These are phyloP conservation scores for Eretmochelys imbricata DNA, from an alignment of 2,113 vertebrate genomes.

Conservation along the genomic window DNA sequence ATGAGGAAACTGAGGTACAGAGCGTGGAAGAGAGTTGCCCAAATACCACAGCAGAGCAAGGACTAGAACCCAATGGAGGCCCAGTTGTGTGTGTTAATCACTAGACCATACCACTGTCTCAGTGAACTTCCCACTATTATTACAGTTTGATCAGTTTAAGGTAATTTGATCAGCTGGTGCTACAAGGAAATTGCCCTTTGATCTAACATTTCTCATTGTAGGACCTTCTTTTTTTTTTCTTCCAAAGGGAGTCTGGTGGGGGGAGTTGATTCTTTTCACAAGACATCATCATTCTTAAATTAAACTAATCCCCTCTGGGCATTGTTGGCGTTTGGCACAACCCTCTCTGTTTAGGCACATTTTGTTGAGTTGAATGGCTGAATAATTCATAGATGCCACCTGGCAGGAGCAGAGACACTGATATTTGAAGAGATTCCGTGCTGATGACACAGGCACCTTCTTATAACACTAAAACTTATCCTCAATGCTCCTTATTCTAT, in stretches of 20 bases:
- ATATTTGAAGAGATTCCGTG: not conserved
- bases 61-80: not conserved
- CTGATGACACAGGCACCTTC: constrained; percentile 16
- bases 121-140: not conserved
- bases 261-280: not conserved
- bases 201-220: not conserved
- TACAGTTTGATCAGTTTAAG: not conserved
- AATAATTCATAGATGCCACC: constrained; percentile 59
- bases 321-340: not conserved
- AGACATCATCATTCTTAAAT: not conserved
- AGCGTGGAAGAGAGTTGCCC: not conserved
- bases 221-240: not conserved
- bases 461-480: not conserved
- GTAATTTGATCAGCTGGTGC: fast-evolving
- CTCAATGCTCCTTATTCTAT: not conserved
- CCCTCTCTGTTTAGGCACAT: not conserved
- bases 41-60: not conserved
- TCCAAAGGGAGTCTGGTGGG: not conserved
- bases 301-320: not conserved
- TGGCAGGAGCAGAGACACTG: constrained; percentile 13
- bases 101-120: not conserved
- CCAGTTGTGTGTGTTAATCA: fast-evolving
- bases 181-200: not conserved
- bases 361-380: not conserved
- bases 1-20: constrained; percentile 20